These are phyloP conservation scores for Andrena hattorfiana DNA, from an alignment of 2,888 invertebrate genomes.

Conservation along the genomic window DNA sequence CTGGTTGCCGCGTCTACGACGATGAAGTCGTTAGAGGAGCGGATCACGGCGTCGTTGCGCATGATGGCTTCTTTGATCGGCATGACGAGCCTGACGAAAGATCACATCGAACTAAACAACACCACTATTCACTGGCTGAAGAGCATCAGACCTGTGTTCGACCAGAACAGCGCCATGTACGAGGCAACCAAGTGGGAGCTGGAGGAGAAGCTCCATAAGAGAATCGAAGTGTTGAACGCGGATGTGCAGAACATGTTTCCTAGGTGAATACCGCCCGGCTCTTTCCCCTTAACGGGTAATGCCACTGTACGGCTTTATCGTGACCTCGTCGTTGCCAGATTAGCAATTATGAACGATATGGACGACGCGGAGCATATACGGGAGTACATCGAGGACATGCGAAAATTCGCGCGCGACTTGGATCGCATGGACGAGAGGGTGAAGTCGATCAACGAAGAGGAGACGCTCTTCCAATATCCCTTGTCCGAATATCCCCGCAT, in stretches of 20 bases:
- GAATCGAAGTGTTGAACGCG: conserved; percentile 89
- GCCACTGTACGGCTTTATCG: background rate
- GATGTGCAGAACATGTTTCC: conserved; percentile 91
- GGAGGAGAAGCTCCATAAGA: conserved; percentile 91
- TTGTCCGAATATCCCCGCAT: conserved; percentile 91
- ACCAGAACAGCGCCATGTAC: conserved; percentile 91
- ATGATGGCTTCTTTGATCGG: conserved; percentile 91
- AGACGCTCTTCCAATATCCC: conserved; percentile 93
- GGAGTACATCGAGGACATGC: conserved; percentile 92
- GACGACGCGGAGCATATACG: conserved; percentile 91
- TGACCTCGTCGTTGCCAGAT: conserved; percentile 71
- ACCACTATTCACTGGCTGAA: conserved; percentile 93
- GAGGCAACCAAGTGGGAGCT: conserved; percentile 94
- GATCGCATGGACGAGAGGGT: conserved; percentile 91
- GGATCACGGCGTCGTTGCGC: conserved; percentile 89
- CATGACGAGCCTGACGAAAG: conserved; percentile 90
- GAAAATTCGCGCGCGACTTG: conserved; percentile 91
- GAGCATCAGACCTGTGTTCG: conserved; percentile 92
- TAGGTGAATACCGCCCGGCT: conserved; percentile 81
- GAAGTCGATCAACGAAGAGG: conserved; percentile 95
- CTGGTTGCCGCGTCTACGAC: conserved; percentile 91
- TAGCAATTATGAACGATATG: conserved; percentile 94
- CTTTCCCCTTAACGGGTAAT: too few relatives aligned
- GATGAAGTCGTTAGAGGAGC: conserved; percentile 89
- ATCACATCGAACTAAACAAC: conserved; percentile 93